Conservation (phyloP, 1,140 invertebrate genomes). For the Lepidurus apus region DNA sequence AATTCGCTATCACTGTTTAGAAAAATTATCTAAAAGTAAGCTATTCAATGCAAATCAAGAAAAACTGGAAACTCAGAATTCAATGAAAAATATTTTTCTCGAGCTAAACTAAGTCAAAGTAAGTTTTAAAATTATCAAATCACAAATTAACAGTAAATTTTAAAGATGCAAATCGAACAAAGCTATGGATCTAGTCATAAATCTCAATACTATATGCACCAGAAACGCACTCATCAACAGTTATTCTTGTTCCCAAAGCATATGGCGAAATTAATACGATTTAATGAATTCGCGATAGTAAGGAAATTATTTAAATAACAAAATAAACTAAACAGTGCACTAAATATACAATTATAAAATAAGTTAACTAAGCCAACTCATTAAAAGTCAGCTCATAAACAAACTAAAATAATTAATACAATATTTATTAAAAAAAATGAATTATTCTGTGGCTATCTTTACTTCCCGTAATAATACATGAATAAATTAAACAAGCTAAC, state of each 20-base stretch:
- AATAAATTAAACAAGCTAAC: not conserved
- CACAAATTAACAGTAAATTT: not conserved
- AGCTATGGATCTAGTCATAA: slow-evolving; percentile 32
- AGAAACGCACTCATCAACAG: slow-evolving; percentile 25
- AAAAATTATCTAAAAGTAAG: too few relatives aligned
- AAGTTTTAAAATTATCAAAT: not conserved
- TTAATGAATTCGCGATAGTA: not conserved
- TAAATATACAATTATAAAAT: too few relatives aligned
- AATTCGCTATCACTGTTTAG: too few relatives aligned
- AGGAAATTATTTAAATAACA: too few relatives aligned
- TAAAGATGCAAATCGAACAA: not conserved
- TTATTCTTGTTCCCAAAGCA: not conserved
- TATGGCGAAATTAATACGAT: not conserved
- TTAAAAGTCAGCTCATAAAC: not conserved
- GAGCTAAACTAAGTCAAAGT: not conserved
- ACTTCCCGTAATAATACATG: not conserved
- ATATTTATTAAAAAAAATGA: too few relatives aligned
- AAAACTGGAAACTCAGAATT: too few relatives aligned
- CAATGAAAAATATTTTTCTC: too few relatives aligned
- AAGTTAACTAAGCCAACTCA: slow-evolving; percentile 7
- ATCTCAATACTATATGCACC: slow-evolving; percentile 25
- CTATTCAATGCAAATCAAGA: too few relatives aligned
- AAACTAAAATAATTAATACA: not conserved
- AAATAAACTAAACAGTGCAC: too few relatives aligned
- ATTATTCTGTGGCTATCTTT: not conserved